Evolutionary conservation across 2,113 vertebrate species (phyloP), one percentile per base, ranked within the genome.

Genomic region (Rhinolophus ferrumequinum): DNA sequence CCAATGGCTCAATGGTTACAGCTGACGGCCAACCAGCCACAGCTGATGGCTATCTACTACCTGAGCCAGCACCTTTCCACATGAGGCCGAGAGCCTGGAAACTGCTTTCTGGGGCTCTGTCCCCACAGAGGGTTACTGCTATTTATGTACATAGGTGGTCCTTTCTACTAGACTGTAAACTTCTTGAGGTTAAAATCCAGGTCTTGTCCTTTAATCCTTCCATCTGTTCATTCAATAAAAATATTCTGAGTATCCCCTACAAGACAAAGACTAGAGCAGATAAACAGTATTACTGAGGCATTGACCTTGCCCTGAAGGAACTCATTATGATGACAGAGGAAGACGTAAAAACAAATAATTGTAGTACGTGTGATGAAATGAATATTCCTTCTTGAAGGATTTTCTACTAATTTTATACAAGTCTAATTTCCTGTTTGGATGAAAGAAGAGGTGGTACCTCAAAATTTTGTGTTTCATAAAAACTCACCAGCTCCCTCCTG

Each of bases 391-490:
- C 18, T 93, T 91, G 10, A 3, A 62, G 13, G 35, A 81, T 69
- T 75, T 94, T 69, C 47, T 96, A 94, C 84, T 79, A 89, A 52
- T 91, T 76, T 86, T 54, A 90, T 19, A 41, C 15, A 92, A 82
- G 90, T 62, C 1, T 24, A 64, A 87, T 75, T 73, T 90, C 8
- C 19, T 60, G 1, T 73, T 91, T 64, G 12, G 10, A 50, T 64
- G 54, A 82, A 84, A 85, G 58, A 66, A 24, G 35, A 84, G 16
- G 41, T 2, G 58, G 13, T 67, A 35, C 8, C 21, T 58, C 19
- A 47, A 77, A 30, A 67, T 38, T 85, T 76, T 86, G 15, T 92
- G 19, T 96, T 93, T 93, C 21, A 75, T 81, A 62, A 60, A 72
- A 60, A 33, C 6, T n/a, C 15, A 28, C 38, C 60, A 47, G 16